Conservation (phyloP, 64 coral and sea anemone genomes). For the Actinia tenebrosa region DNA sequence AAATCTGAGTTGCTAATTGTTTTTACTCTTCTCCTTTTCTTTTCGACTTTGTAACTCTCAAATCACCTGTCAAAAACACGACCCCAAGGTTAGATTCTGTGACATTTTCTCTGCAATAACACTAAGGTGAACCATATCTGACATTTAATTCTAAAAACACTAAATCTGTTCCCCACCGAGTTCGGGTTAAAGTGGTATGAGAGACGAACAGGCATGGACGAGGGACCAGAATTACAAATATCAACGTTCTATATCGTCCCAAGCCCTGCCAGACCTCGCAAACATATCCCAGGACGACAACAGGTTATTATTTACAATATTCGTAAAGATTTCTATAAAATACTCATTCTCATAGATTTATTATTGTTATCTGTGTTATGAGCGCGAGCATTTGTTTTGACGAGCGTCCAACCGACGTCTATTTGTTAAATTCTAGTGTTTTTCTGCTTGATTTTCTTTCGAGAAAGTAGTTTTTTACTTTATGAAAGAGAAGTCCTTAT, state of each 20-base stretch:
- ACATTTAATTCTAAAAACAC: conserved; percentile 6
- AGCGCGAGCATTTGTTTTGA: neutral
- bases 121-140: neutral
- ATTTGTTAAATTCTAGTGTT: neutral
- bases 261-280: neutral
- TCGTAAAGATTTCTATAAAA: neutral
- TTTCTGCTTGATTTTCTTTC: neutral
- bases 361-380: neutral
- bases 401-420: neutral
- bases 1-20: neutral
- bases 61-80: conserved; percentile 7
- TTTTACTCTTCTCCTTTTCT: neutral
- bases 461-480: neutral
- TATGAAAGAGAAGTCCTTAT: neutral
- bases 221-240: neutral
- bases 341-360: neutral
- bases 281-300: neutral
- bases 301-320: neutral
- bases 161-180: neutral
- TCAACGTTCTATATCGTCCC: neutral
- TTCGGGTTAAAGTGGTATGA: neutral
- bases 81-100: neutral
- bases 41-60: conserved; percentile 5
- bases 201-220: neutral
- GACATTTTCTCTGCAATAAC: neutral